phyloP scores from a whole-genome alignment of 2,113 vertebrate genomes.

The Octodon degus region DNA sequence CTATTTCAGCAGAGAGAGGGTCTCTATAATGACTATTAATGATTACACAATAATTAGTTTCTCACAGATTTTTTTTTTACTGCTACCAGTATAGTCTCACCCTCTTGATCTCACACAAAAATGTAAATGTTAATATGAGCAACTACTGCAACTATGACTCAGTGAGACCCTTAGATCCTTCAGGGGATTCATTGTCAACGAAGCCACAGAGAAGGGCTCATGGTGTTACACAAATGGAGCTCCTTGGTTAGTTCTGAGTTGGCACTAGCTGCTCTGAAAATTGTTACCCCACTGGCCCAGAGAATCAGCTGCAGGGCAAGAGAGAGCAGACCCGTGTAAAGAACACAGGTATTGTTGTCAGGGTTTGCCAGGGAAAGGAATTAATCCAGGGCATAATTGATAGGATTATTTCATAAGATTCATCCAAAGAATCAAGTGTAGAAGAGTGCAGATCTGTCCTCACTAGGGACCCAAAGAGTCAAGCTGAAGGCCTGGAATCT shows the following conservation, averaged over 20 bases:
- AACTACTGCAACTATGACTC: not conserved
- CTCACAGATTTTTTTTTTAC: not conserved
- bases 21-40: not conserved
- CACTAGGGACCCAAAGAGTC: too few relatives aligned
- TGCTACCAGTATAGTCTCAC: not conserved
- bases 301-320: not conserved
- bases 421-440: not conserved
- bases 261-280: not conserved
- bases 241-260: not conserved
- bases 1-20: not conserved
- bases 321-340: not conserved
- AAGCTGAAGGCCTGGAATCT: too few relatives aligned
- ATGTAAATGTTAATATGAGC: not conserved
- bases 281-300: not conserved
- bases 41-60: not conserved
- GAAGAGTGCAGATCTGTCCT: not conserved
- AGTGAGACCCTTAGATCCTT: too few relatives aligned
- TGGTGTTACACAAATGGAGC: not conserved
- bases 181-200: too few relatives aligned
- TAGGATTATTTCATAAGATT: not conserved
- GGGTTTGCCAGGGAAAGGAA: not conserved
- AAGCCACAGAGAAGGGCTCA: not conserved
- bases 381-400: too few relatives aligned
- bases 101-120: not conserved
- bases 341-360: not conserved